Evolutionary conservation across 2,888 invertebrate genomes (phyloP).

Genomic region (Panopea generosa): DNA sequence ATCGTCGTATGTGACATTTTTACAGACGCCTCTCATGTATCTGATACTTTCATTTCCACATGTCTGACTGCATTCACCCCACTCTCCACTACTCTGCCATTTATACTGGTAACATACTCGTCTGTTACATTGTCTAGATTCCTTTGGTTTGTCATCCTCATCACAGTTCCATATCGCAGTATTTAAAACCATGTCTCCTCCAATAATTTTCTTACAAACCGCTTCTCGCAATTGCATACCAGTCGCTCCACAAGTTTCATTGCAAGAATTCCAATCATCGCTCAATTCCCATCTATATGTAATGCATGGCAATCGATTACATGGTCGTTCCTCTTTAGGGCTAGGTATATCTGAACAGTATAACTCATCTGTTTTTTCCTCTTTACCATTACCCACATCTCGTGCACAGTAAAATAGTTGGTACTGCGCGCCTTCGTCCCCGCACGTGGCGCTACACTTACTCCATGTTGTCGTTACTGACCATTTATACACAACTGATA

Average conservation of each 20-base stretch:
- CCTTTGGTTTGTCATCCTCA: slow-evolving; percentile 37
- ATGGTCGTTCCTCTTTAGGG: slow-evolving; percentile 57
- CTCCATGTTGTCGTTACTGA: slow-evolving; percentile 70
- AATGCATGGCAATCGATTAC: slow-evolving; percentile 58
- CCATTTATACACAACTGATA: slow-evolving; percentile 58
- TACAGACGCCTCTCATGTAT: slow-evolving; percentile 48
- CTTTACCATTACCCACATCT: slow-evolving; percentile 18
- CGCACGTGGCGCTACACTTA: slow-evolving; percentile 66
- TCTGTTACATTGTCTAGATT: slow-evolving; percentile 57
- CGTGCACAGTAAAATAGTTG: slow-evolving; percentile 54
- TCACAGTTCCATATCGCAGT: slow-evolving; percentile 51
- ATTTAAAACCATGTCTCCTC: slow-evolving; percentile 12
- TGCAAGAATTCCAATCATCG: slow-evolving; percentile 52
- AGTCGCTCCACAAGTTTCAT: slow-evolving; percentile 58
- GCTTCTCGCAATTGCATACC: slow-evolving; percentile 42
- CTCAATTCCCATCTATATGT: slow-evolving; percentile 45
- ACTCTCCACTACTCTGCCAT: slow-evolving; percentile 48
- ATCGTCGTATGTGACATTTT: slow-evolving; percentile 60
- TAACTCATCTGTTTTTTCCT: slow-evolving; percentile 32
- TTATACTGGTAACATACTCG: slow-evolving; percentile 51
- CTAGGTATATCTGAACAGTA: slow-evolving; percentile 54
- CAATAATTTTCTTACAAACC: slow-evolving; percentile 27
- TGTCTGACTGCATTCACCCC: slow-evolving; percentile 55
- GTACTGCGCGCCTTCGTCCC: slow-evolving; percentile 53
- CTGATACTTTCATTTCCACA: slow-evolving; percentile 50